These are phyloP conservation scores for Romanogobio albipinnatus DNA, from an alignment of 2,113 vertebrate species.

Conservation along the genomic window DNA sequence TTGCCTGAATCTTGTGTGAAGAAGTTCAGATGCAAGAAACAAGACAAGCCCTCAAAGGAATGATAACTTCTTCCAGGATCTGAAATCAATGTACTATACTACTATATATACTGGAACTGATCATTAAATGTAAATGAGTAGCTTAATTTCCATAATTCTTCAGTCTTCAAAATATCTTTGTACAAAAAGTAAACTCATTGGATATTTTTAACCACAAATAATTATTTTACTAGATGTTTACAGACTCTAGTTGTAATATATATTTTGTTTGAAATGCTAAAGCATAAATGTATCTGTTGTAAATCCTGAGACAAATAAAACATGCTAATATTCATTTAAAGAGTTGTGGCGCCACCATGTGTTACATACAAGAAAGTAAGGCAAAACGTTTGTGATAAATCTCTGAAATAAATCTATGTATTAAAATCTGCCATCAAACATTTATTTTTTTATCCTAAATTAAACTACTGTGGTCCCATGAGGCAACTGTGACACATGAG, in stretches of 20 bases:
- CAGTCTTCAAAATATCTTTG: not conserved
- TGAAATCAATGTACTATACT: not conserved
- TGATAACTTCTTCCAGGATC: constrained; percentile 27
- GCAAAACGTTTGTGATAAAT: not conserved
- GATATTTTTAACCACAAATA: not conserved
- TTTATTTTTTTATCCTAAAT: not conserved
- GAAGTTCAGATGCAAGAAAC: constrained; percentile 55
- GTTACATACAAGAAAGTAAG: constrained; percentile 35
- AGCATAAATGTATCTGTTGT: not conserved
- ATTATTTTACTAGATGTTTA: not conserved
- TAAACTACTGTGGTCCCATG: not conserved
- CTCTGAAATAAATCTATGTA: not conserved
- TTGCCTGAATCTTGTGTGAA: constrained; percentile 56
- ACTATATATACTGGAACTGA: not conserved
- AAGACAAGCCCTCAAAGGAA: constrained; percentile 6
- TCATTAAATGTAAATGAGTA: not conserved
- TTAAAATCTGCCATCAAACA: not conserved
- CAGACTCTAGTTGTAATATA: not conserved
- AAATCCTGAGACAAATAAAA: not conserved
- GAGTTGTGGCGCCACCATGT: constrained; percentile 66
- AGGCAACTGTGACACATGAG: not conserved
- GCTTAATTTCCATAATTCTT: not conserved
- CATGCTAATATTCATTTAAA: not conserved
- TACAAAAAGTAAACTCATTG: not conserved
- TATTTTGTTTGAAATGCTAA: not conserved